phyloP scores from a whole-genome alignment of 2,888 invertebrate species.

The Epistrophella euchroma region DNA sequence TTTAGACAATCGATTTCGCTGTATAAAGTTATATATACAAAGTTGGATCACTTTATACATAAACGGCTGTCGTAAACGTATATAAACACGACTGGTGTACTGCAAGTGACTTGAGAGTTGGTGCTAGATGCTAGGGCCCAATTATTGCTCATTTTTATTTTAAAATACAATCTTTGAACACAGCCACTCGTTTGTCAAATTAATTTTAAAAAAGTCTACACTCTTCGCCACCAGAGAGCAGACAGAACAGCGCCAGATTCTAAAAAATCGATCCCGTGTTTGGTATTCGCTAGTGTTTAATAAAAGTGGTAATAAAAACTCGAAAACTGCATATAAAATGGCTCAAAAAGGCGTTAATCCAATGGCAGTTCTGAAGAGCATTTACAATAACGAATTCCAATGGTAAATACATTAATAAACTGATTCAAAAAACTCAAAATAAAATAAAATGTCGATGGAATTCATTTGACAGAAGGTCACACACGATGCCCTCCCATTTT shows the following conservation, averaged over 20 bases:
- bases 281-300: neutral
- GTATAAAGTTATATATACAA: too few relatives aligned
- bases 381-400: constrained; percentile 91
- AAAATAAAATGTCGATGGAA: neutral
- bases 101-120: too few relatives aligned
- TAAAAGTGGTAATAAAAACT: constrained; percentile 26
- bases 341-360: constrained; percentile 85
- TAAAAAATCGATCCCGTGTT: neutral
- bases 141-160: neutral
- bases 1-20: too few relatives aligned
- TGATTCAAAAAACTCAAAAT: constrained; percentile 2
- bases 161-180: constrained; percentile 8
- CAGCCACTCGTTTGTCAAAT: neutral
- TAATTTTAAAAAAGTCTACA: constrained; percentile 34
- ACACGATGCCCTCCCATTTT: constrained; percentile 4
- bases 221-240: neutral
- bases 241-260: neutral
- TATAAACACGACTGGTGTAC: too few relatives aligned
- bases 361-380: constrained; percentile 86
- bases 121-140: too few relatives aligned
- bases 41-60: too few relatives aligned
- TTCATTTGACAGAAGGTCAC: constrained; percentile 49
- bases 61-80: too few relatives aligned
- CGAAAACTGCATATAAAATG: constrained; percentile 84
- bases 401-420: constrained; percentile 86